Base-by-base conservation (phyloP, 2,113 vertebrate species). In the Colinus virginianus region DNA sequence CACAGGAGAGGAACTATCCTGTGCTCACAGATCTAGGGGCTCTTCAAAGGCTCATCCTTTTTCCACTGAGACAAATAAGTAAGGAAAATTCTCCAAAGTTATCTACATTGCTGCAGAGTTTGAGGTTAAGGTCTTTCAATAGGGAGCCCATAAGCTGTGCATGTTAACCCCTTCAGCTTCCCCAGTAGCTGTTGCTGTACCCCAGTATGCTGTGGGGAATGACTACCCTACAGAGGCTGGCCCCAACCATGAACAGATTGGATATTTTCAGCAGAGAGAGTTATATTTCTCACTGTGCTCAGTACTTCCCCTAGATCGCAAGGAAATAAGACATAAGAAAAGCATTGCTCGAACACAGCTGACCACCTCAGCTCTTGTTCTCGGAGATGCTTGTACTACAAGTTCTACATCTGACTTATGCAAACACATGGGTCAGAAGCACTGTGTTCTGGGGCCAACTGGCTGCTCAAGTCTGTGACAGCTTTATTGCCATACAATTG, bases 401-500 rank as follows among this genome's bases (percentile, higher is more conserved):
- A 2, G 20, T 81, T 69, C 43, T 30, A 15, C 16, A 7, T 51
- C 18, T 75, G 85, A 62, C 38, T 69, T 20, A 11, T 1, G 15
- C 36, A 64, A 61, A 64, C 48, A 5, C 25, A 10, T 25, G 61
- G 66, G 55, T 75, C 58, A 78, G 71, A 26, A 51, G 36, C 30
- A 6, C 19, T 18, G 32, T 0, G 8, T 48, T 78, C 62, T 45
- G 62, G 34, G 78, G 53, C 77, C 69, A 71, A 5, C 38, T 42
- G 78, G 53, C 69, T 75, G 77, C 91, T 70, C 68, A 67, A 19
- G 49, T 56, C 79, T 66, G 23, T 88, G 94, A 91, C 91, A 95
- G 88, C 74, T 95, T 93, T 80, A 78, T 90, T 88, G 86, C 71
- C 76, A 42, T 91, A 66, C 87, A 84, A 49, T 6, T 48, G 61